Evolutionary conservation across 1,140 invertebrate species (phyloP), one percentile per base, ranked within the genome.

Genomic region (Spodoptera litura): DNA sequence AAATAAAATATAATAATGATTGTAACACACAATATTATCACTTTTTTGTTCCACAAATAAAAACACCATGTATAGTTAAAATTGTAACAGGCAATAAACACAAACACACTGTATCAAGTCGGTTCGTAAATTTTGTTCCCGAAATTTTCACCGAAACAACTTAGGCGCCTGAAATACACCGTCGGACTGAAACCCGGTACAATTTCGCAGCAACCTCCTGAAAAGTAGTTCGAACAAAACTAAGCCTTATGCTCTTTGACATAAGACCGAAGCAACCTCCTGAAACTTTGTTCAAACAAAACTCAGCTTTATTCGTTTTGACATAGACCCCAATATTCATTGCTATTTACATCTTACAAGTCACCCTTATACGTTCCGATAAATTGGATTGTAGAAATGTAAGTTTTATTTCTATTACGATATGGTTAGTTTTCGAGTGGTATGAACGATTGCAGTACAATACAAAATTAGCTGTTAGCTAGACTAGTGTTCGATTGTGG

Each of bases 101-200:
- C 13, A 35, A 61, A 61, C 58, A 61, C 27, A n/a, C 27, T 35
- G 58, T 61, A 61, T 61, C 12, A 61, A 13, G 27, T 35, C 27
- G 5, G 11, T 35, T 35, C 58, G 58, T 27, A 35, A 20, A 35
- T 35, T 61, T 61, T 35, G 31, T 61, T 25, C 27, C 58, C 58
- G 56, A 61, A 61, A 44, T 44, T 61, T 1, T 31, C 27, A 61
- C 58, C 5, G 58, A 61, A 35, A 61, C 58, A 61, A 61, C 58
- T n/a, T 35, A 4, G 11, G 31, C 31, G 56, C 25, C 56, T 27
- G 56, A 59, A 59, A 59, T 11, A 31, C 56, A 31, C 56, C 56
- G 56, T 25, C 25, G 5, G 3, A 59, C 56, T 59, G 56, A 59
- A 59, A 31, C 25, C 25, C 25, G 8, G 25, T 59, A 25, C 25